A percentile compares a stretch with the other conserved stretches of the same genome.
Evolutionary conservation across 2,888 invertebrate genomes (phyloP).

Genomic region (Tridacna gigas): DNA sequence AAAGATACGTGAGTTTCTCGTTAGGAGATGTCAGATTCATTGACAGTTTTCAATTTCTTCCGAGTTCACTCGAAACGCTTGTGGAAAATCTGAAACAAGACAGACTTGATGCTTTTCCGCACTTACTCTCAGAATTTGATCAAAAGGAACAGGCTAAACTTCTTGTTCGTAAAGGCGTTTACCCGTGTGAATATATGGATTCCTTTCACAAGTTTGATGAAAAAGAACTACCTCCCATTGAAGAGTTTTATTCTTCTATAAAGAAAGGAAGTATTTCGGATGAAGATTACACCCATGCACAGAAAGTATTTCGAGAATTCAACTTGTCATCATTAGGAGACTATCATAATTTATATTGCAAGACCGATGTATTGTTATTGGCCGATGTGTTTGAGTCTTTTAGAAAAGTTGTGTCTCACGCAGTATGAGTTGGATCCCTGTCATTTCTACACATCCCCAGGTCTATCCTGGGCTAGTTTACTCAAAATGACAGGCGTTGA

Average conservation of each 20-base stretch:
- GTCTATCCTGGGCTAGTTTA: constrained; percentile 36
- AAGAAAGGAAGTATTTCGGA: constrained; percentile 35
- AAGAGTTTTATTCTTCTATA: constrained; percentile 36
- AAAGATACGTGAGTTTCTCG: constrained; percentile 52
- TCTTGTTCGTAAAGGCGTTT: constrained; percentile 31
- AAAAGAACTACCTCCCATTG: constrained; percentile 16
- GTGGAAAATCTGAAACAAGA: constrained; percentile 43
- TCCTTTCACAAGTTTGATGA: constrained; percentile 24
- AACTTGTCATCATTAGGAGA: constrained; percentile 26
- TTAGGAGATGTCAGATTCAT: constrained; percentile 48
- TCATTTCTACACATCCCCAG: constrained; percentile 53
- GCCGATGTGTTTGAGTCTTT: constrained; percentile 43
- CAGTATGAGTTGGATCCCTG: constrained; percentile 47
- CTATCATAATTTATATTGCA: constrained; percentile 43
- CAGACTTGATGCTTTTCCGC: constrained; percentile 43
- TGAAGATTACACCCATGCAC: constrained; percentile 40
- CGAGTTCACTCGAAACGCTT: constrained; percentile 38
- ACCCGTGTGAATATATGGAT: constrained; percentile 39
- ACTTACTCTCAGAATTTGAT: constrained; percentile 29
- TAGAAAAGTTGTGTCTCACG: constrained; percentile 34
- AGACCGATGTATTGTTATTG: constrained; percentile 38
- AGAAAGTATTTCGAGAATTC: constrained; percentile 31
- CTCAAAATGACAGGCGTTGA: constrained; percentile 38
- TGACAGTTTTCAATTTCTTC: constrained; percentile 53
- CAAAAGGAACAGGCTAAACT: constrained; percentile 15